Evolutionary conservation across 2,113 vertebrate genomes (phyloP), one percentile per base, ranked within the genome.

Genomic region (Panthera leo): DNA sequence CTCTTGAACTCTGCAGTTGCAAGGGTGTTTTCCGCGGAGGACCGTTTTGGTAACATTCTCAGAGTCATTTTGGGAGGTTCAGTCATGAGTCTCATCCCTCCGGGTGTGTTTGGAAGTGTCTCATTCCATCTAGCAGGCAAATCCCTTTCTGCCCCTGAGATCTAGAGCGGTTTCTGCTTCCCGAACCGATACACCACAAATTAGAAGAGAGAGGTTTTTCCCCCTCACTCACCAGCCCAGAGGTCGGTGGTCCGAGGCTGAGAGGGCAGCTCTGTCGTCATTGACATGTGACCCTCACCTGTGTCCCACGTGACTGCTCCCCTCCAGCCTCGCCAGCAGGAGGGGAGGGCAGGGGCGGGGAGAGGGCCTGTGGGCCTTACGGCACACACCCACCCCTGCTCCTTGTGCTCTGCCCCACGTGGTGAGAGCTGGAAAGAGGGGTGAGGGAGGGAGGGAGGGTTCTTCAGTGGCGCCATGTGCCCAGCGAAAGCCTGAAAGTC

Each of bases 331-430:
- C 8, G 65, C 29, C 12, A 0, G 39, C 34, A 2, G 48, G 42
- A 48, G 31, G 12, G 51, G 34, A 16, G 21, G 29, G 39, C 15
- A 16, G 21, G 48, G 55, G 23, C 7, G 1, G 25, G 48, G 39
- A 31, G 19, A 29, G 70, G 25, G 25, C 45, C 34, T 9, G 18
- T 1, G 19, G 27, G 36, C 45, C 45, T 45, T 45, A 9, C 7
- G 45, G 45, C 45, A 45, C 45, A 6, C 7, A 2, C 7, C 1
- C 45, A 7, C 3, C 14, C 0, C 16, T 6, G 18, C 34, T 34
- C 16, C 0, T 42, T 2, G 18, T 13, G 19, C 3, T 85, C 34
- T 10, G 0, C 34, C 4, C 42, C 19, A n/a, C 2, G 0, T 7
- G 14, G 34, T 23, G 29, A 18, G n/a, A 48, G 9, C 13, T 3